Percentiles rank a stretch among this genome's conserved stretches.
These are phyloP conservation scores for Drosophila ironensis DNA, from an alignment of 1,140 invertebrate species.

Conservation along the genomic window DNA sequence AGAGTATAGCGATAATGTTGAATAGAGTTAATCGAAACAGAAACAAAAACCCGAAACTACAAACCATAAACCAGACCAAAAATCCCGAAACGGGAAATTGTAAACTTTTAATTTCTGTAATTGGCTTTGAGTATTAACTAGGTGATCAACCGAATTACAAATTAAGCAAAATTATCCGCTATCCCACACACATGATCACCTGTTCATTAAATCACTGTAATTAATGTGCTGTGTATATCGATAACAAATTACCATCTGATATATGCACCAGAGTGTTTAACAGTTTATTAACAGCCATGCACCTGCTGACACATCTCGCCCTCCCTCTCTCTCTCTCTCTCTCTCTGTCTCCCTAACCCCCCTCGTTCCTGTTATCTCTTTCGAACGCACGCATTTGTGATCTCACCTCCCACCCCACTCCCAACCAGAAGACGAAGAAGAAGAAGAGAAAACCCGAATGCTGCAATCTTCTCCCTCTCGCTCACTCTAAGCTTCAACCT, in stretches of 20 bases:
- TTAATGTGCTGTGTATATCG: conserved; percentile 43
- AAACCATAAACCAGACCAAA: too few relatives aligned
- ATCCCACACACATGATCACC: conserved; percentile 9
- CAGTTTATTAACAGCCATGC: conserved; percentile 41
- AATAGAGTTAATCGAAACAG: conserved; percentile 39
- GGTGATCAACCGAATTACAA: conserved; percentile 15
- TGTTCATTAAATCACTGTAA: conserved; percentile 12
- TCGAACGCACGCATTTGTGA: conserved; percentile 23
- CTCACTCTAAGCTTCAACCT: background rate
- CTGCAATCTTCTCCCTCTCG: conserved; percentile 3
- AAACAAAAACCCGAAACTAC: conserved; percentile 13
- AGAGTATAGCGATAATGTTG: conserved; percentile 44
- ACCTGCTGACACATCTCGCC: conserved; percentile 26
- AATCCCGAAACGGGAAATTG: conserved; percentile 22
- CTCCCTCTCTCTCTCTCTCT: background rate
- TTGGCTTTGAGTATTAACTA: conserved; percentile 69
- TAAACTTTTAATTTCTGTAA: conserved; percentile 52
- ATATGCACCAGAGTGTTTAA: conserved; percentile 28
- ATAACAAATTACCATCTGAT: conserved; percentile 24
- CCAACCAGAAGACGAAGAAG: conserved; percentile 1
- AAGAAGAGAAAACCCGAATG: conserved; percentile 3
- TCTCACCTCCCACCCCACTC: conserved; percentile 2
- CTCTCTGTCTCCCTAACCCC: conserved; percentile 1
- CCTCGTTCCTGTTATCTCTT: conserved; percentile 2
- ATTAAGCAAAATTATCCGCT: background rate